Conservation (phyloP, 2,113 vertebrate genomes). For the Solea senegalensis region DNA sequence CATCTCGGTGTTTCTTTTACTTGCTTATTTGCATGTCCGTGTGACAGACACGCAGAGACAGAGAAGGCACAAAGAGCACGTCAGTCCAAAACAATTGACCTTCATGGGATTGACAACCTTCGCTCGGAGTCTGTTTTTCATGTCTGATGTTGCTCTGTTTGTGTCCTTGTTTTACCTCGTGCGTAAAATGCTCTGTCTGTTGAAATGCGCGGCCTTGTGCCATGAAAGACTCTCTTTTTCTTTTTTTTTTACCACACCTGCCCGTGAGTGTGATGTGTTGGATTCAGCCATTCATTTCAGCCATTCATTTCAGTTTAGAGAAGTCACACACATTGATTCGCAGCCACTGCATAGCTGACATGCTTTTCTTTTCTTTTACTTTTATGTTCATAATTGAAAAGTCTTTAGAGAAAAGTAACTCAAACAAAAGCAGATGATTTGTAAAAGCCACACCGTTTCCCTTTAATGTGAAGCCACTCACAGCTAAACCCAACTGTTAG, state of each 20-base stretch:
- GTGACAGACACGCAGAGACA: slow-evolving; percentile 8
- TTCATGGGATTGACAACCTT: slow-evolving; percentile 33
- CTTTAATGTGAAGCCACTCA: no score
- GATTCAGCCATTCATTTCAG: slow-evolving; percentile 1
- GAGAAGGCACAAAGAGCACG: slow-evolving; percentile 14
- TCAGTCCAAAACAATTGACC: slow-evolving; percentile 37
- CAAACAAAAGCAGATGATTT: neutral
- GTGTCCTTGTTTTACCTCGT: slow-evolving; percentile 22
- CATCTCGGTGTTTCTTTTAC: slow-evolving; percentile 1
- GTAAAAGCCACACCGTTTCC: no score
- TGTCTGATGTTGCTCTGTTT: slow-evolving; percentile 13
- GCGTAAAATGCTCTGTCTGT: slow-evolving; percentile 10
- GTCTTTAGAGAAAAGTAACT: neutral
- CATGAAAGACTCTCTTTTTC: neutral
- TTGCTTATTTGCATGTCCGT: slow-evolving; percentile 18
- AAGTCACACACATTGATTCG: neutral
- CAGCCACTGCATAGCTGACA: neutral
- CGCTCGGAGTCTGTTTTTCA: slow-evolving; percentile 28
- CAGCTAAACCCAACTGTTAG: no score
- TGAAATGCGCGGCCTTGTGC: slow-evolving; percentile 33
- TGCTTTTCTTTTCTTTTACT: neutral
- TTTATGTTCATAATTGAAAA: neutral
- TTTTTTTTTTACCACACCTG: slow-evolving; percentile 16
- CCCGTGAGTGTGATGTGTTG: neutral
- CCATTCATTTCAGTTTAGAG: neutral